Percentiles rank a stretch among this genome's conserved stretches.
Conservation (phyloP, 2,113 vertebrate species). For the Phainopepla nitens region DNA sequence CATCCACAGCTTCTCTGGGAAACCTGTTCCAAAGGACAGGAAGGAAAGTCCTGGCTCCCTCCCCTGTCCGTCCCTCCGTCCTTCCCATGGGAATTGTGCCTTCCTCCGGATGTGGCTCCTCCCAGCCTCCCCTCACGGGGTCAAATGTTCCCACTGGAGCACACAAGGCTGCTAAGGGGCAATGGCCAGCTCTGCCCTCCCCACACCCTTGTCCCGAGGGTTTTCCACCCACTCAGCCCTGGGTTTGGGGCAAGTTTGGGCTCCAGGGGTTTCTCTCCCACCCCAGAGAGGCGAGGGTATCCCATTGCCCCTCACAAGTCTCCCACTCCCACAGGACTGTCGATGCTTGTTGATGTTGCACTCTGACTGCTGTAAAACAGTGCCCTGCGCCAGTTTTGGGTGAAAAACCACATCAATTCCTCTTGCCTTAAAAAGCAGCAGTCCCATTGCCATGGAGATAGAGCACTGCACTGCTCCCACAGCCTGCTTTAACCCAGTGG, state of each 20-base stretch:
- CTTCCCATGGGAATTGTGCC: not conserved
- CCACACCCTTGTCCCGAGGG: not conserved
- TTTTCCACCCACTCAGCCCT: not conserved
- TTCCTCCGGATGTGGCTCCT: constrained; percentile 47
- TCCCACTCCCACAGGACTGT: not conserved
- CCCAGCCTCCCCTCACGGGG: not conserved
- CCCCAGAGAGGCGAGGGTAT: not conserved
- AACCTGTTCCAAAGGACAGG: not conserved
- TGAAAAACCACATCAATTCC: not conserved
- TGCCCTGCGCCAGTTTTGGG: not conserved
- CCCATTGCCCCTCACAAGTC: not conserved
- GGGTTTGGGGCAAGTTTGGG: accelerated
- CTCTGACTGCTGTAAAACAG: not conserved
- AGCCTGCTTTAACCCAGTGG: not conserved
- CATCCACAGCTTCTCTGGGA: not conserved
- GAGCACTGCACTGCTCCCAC: not conserved
- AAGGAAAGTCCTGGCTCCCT: not conserved
- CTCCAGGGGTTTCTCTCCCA: accelerated
- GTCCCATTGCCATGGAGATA: constrained; percentile 45
- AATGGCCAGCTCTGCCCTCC: not conserved
- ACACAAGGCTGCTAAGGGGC: accelerated
- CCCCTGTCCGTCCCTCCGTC: not conserved
- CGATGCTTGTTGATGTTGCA: not conserved
- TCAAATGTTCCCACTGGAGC: not conserved
- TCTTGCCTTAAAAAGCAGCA: constrained; percentile 34